Evolutionary conservation across 2,888 invertebrate species (phyloP), one percentile per base, ranked within the genome.

Genomic region (Sipunculus nudus): DNA sequence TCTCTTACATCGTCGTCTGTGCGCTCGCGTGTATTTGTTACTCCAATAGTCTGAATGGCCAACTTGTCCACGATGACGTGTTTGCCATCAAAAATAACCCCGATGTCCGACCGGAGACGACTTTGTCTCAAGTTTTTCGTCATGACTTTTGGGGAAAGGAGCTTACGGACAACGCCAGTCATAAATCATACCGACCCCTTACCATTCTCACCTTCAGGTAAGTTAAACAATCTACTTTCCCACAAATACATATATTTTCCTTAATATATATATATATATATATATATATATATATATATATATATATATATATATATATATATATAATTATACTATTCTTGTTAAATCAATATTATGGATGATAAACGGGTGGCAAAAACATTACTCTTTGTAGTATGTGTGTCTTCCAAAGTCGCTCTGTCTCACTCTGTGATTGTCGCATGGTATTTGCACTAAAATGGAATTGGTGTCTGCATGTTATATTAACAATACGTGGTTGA

Each of bases 61-160:
- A 93, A 80, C 92, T 93, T 79, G 92, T 94, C 66, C 93, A 94
- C 85, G 93, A 93, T 79, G 93, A 94, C 81, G 89, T 93, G 70
- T 92, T 92, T 59, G 93, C 93, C 35, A 89, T 93, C 72, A 89
- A 90, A 77, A 87, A 89, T 67, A 94, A 93, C 83, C 88, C 88
- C 76, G 93, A 94, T 83, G 93, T 93, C 67, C 87, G 89, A 49
- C 92, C 90, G 0, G 86, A 87, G 53, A 64, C 64, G 16, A 53
- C 65, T 5, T 19, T 75, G 16, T 43, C 45, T 21, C 31, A 65
- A 16, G 23, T 77, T 8, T 75, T 75, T 47, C 39, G 28, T 26
- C 72, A 78, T 61, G 94, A 94, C 84, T 94, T 93, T 82, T 94
- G 93, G 94, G 93, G 93, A n/a, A 91, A 90, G 55, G 89, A 91